Evolutionary conservation across 2,113 vertebrate species (phyloP).

Genomic region (Eudyptes chrysolophus): DNA sequence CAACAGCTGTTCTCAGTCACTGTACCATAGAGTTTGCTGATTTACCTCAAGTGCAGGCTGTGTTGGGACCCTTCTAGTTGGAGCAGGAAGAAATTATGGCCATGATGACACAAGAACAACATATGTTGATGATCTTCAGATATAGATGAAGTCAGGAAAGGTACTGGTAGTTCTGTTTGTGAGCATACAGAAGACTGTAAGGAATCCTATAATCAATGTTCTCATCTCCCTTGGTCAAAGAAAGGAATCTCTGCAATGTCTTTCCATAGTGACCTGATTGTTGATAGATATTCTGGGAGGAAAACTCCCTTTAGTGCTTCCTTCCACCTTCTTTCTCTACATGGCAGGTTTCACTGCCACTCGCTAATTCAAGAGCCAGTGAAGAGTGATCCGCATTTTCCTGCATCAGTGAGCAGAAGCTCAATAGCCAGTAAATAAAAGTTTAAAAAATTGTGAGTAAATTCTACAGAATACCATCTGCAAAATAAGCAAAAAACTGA

Average conservation of each 20-base stretch:
- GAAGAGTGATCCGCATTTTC: background rate
- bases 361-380: background rate
- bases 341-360: background rate
- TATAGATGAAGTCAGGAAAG: background rate
- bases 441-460: background rate
- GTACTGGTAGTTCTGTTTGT: background rate
- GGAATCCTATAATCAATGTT: background rate
- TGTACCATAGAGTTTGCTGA: background rate
- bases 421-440: background rate
- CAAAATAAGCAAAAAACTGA: background rate
- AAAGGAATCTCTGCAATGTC: background rate
- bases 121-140: background rate
- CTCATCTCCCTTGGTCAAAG: background rate
- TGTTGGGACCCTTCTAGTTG: background rate
- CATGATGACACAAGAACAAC: background rate
- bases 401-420: background rate
- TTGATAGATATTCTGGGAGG: background rate
- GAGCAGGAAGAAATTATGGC: background rate
- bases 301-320: background rate
- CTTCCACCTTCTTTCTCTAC: background rate
- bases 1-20: background rate
- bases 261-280: background rate
- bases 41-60: background rate
- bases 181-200: background rate
- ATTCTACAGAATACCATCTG: background rate